Evolutionary conservation across 2,113 vertebrate genomes (phyloP).

Genomic region (Cariama cristata): DNA sequence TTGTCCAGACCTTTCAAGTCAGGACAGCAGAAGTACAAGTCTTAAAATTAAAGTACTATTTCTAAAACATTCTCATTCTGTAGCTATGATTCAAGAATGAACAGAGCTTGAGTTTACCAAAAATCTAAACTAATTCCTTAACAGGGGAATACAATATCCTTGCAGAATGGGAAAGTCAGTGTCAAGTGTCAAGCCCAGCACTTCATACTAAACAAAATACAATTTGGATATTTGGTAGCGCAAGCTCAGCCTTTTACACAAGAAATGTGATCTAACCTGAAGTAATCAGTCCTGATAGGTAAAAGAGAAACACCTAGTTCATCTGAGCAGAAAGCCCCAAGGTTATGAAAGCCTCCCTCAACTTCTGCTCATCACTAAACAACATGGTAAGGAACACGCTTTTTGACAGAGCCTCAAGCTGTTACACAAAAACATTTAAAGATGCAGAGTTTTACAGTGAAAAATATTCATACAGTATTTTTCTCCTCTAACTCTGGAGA

Average conservation of each 20-base stretch:
- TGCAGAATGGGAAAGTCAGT: neutral
- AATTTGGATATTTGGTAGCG: neutral
- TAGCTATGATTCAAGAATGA: neutral
- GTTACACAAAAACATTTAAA: neutral
- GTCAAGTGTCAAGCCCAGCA: neutral
- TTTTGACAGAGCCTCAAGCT: slow-evolving; percentile 31
- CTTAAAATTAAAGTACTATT: neutral
- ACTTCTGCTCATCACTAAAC: neutral
- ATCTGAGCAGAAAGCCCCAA: slow-evolving; percentile 30
- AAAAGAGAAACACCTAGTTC: slow-evolving; percentile 3
- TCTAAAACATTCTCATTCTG: neutral
- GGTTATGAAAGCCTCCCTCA: neutral
- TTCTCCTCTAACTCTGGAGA: neutral
- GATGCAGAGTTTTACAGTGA: neutral
- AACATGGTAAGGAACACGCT: neutral
- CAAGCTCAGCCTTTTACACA: neutral
- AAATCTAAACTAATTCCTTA: neutral
- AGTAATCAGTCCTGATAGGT: slow-evolving; percentile 10
- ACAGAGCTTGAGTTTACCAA: neutral
- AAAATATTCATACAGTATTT: neutral
- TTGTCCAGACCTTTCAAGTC: neutral
- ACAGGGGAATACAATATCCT: neutral
- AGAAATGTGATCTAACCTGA: slow-evolving; percentile 3
- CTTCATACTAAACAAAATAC: neutral
- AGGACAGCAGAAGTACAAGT: neutral